Evolutionary conservation across 37 sponge, comb jelly and placozoan species (phyloP), one percentile per base, ranked within the genome.

Genomic region (Bolinopsis microptera): DNA sequence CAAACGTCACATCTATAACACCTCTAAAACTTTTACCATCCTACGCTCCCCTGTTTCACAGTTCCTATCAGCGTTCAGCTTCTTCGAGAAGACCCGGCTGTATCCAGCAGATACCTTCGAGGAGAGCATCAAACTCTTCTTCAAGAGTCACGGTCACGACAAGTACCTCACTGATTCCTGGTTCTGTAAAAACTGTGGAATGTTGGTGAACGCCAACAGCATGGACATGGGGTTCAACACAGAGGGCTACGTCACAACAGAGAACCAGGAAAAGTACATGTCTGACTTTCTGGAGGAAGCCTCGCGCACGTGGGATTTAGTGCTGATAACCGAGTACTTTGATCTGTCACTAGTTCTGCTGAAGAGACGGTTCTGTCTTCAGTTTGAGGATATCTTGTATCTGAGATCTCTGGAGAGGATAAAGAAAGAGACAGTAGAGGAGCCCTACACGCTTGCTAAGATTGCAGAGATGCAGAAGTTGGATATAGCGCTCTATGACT

Each of bases 121-220:
- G 18, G 75, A 72, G 75, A 72, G 75, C 75, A 72, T 72, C 75
- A 72, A 72, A n/a, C 31, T 30, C 31, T 72, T 72, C 75, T 28
- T 72, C 31, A 72, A 28, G 75, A 72, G 31, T 28, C 61, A 48
- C 13, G 61, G 61, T 48, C 75, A 72, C 25, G 26, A n/a, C 26
- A 28, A 72, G 31, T 72, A 72, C 75, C 25, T 72, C 3, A 72
- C 75, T 5, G 31, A 72, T 3, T 30, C 75, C 18, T 72, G 75
- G 75, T 72, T 72, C 75, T 72, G 75, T 72, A 72, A 72, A 21
- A 72, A 72, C 75, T 72, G 75, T 72, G 31, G 31, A 28, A 72
- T 30, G 31, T 28, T 72, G 75, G 75, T 72, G 5, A 72, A 72
- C 75, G 26, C 75, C 5, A 72, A 72, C 31, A 28, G 31, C 18